A percentile compares a stretch with the other conserved stretches of the same genome.
Evolutionary conservation across 2,888 invertebrate species (phyloP).

Genomic region (Hartigia nigra): DNA sequence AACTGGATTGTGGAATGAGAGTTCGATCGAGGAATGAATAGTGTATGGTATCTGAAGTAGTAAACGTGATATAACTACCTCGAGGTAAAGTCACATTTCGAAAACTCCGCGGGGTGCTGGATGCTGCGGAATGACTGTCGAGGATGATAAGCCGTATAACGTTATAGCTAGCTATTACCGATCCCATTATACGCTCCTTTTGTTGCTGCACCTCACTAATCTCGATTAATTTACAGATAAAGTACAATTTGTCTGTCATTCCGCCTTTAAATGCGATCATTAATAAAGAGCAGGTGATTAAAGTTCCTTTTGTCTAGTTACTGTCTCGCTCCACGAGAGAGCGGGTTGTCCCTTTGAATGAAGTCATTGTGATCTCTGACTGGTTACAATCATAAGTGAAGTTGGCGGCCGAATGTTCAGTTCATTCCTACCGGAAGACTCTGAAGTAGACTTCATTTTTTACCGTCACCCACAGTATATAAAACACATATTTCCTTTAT

Average conservation of each 20-base stretch:
- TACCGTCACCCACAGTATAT: conserved; percentile 5
- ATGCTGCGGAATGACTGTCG: conserved; percentile 18
- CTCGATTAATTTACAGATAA: conserved; percentile 49
- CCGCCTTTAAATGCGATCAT: conserved; percentile 40
- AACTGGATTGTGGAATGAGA: background rate
- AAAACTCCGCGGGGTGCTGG: conserved; percentile 21
- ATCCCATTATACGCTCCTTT: conserved; percentile 23
- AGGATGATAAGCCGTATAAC: conserved; percentile 24
- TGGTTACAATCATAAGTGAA: background rate
- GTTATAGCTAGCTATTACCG: conserved; percentile 18
- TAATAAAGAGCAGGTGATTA: conserved; percentile 54
- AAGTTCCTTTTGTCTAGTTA: conserved; percentile 47
- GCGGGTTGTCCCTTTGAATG: conserved; percentile 37
- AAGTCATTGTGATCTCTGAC: background rate
- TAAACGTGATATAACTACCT: background rate
- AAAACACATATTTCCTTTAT: background rate
- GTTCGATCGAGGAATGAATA: background rate
- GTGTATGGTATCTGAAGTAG: background rate
- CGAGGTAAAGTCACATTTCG: conserved; percentile 10
- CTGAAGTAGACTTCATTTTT: background rate
- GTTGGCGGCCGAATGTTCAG: background rate
- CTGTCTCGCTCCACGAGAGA: conserved; percentile 27
- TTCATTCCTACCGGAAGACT: background rate
- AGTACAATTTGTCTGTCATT: conserved; percentile 47
- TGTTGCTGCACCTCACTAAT: conserved; percentile 30